Conservation (phyloP, 2,888 invertebrate species). For the Cantharis nigra region DNA sequence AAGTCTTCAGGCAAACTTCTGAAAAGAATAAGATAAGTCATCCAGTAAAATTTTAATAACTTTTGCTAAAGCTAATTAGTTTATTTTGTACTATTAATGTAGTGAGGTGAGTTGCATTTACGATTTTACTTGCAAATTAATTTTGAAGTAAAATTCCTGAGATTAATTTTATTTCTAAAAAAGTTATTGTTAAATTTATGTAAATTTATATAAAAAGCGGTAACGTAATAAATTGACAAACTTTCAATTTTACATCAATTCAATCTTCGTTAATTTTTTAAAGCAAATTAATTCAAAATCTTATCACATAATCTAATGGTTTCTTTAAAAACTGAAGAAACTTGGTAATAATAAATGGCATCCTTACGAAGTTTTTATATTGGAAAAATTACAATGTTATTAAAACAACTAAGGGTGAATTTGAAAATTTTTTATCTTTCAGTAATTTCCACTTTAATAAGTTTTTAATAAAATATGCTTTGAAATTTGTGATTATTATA, state of each 20-base stretch:
- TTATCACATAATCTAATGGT: background rate
- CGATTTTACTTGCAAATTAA: too few species aligned
- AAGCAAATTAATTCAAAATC: background rate
- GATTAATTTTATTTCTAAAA: too few species aligned
- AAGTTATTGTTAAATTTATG: too few species aligned
- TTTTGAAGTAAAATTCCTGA: too few species aligned
- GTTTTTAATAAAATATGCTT: background rate
- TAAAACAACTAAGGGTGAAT: background rate
- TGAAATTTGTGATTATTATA: background rate
- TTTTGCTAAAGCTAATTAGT: too few species aligned
- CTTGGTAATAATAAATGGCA: background rate
- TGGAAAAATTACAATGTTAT: background rate
- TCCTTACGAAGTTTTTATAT: background rate
- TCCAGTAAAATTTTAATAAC: too few species aligned
- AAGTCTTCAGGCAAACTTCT: too few species aligned
- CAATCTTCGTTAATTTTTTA: background rate
- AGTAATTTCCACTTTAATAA: background rate
- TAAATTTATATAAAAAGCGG: background rate
- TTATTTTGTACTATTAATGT: too few species aligned
- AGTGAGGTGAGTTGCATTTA: too few species aligned
- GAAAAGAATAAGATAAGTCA: too few species aligned
- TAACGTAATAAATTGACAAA: background rate
- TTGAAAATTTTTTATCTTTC: background rate
- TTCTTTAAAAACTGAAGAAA: background rate
- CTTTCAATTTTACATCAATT: background rate